Evolutionary conservation across 2,888 invertebrate species (phyloP).

Genomic region (Glaucopsyche alexis): DNA sequence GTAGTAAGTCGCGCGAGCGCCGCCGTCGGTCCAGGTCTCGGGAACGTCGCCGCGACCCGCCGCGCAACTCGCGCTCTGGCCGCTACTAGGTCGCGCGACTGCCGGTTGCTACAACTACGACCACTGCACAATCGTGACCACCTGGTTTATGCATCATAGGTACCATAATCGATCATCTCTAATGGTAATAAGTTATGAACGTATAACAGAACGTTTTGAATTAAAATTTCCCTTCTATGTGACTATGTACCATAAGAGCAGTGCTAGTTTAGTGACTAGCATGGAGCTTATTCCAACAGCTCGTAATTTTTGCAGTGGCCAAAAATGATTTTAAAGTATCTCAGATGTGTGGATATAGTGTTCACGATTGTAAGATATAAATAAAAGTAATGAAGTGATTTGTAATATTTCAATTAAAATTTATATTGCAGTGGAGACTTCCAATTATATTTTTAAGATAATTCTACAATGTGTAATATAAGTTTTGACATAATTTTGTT

Average conservation of each 20-base stretch:
- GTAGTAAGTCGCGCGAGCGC: constrained; percentile 66
- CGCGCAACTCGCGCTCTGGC: constrained; percentile 78
- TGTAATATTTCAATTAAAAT: neutral
- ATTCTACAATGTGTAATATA: constrained; percentile 29
- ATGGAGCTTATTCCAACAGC: too few species aligned
- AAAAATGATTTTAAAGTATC: neutral
- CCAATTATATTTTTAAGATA: constrained; percentile 31
- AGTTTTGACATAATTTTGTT: constrained; percentile 24
- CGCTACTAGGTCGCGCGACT: constrained; percentile 61
- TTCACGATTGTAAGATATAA: neutral
- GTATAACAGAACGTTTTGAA: too few species aligned
- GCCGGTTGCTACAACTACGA: neutral
- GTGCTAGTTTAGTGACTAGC: too few species aligned
- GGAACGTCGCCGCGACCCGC: constrained; percentile 73
- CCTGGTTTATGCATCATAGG: constrained; percentile 35
- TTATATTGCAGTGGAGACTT: constrained; percentile 21
- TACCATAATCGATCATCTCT: neutral
- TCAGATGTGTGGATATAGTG: neutral
- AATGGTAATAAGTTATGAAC: too few species aligned
- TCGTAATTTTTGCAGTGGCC: too few species aligned
- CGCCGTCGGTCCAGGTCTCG: constrained; percentile 82
- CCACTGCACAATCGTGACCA: constrained; percentile 9
- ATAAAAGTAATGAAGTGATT: neutral
- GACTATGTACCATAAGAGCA: too few species aligned
- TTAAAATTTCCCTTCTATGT: too few species aligned